These are phyloP conservation scores for Campylomormyrus tamandua DNA, from an alignment of 2,113 vertebrate species.

Conservation along the genomic window DNA sequence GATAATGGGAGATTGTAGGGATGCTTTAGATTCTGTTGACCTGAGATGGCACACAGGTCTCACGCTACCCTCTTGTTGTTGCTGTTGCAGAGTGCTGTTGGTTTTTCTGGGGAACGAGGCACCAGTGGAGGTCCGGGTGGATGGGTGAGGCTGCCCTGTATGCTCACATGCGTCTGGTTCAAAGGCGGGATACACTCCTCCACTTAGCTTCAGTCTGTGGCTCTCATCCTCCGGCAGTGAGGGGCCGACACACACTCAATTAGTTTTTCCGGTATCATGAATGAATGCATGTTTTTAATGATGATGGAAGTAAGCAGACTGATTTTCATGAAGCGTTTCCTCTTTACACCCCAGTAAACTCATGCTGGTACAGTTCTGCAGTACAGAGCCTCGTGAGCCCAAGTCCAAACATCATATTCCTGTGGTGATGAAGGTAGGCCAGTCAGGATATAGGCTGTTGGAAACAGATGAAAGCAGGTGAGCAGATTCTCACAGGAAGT, in stretches of 20 bases:
- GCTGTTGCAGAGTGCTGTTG: slow-evolving; percentile 65
- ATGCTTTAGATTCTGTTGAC: neutral
- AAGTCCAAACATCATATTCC: slow-evolving; percentile 55
- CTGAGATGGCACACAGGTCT: neutral
- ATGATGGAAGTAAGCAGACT: neutral
- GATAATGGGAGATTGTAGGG: neutral
- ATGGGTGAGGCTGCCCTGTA: slow-evolving; percentile 60
- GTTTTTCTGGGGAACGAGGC: slow-evolving; percentile 69
- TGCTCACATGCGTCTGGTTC: neutral
- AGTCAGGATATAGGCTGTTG: neutral
- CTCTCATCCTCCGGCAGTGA: neutral
- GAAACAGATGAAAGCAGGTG: neutral
- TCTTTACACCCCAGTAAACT: slow-evolving; percentile 50
- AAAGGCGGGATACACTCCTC: neutral
- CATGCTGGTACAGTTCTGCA: slow-evolving; percentile 60
- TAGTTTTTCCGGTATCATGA: neutral
- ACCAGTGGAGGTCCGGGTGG: slow-evolving; percentile 37
- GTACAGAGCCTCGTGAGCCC: slow-evolving; percentile 36
- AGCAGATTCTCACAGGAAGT: neutral
- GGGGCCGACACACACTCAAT: neutral
- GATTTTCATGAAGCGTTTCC: neutral
- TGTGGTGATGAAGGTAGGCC: slow-evolving; percentile 51
- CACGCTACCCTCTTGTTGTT: neutral
- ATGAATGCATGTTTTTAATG: neutral
- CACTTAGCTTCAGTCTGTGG: neutral